Evolutionary conservation across 1,140 invertebrate genomes (phyloP), one percentile per base, ranked within the genome.

Genomic region (Pinna nobilis): DNA sequence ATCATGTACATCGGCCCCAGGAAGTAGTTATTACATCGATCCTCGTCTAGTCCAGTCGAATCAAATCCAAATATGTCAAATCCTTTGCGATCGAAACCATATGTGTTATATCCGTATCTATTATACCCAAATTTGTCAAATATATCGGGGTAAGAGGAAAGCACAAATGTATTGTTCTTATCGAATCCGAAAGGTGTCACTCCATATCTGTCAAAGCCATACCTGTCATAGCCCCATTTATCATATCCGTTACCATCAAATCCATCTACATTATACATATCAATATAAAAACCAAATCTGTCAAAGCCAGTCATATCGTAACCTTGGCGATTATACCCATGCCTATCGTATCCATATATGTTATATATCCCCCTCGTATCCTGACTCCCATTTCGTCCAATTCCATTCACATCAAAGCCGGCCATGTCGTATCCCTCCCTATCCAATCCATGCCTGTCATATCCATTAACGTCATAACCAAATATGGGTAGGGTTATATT

Each of bases 1-100:
- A 84, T 49, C 37, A 86, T 72, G 55, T 81, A 77, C 37, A 82
- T 63, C 20, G 84, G 84, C 11, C 84, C 84, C 1, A 80, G 53
- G 66, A 70, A 81, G 47, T 81, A 86, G 35, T 80, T 78, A 44
- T 84, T 84, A 59, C 84, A 86, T 5, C 63, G 67, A 9, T 69
- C 53, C 20, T 64, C 41, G 51, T 86, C 80, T 67, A 79, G 81
- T 4, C 84, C 84, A 18, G 68, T 70, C 3, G 63, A 71, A 67
- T 83, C 74, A 70, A 84, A 86, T 20, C 84, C 84, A 81, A 84
- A 86, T 1, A 82, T 69, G 66, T 86, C 84, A 78, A 74, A 84
- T 11, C 84, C 84, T 51, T 84, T 63, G 30, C 81, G 50, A 63
- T 86, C 76, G 69, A 82, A 85, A 13, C 84, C 84, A 67, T 76